A percentile compares a stretch with the other conserved stretches of the same genome.
Conservation (phyloP, 2,113 vertebrate species). For the Dissostichus mawsoni region DNA sequence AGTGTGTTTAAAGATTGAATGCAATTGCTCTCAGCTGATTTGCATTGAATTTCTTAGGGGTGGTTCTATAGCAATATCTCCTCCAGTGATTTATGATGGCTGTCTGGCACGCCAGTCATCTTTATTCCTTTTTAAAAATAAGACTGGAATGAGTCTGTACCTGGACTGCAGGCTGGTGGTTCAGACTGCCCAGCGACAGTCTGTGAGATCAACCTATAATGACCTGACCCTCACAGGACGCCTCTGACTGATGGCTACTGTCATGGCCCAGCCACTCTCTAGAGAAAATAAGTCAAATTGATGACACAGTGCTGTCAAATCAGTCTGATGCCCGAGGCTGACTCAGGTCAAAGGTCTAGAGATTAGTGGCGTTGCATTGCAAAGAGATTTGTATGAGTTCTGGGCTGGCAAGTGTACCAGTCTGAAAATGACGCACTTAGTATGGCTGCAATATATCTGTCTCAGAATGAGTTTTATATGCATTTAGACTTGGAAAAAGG, state of each 20-base stretch:
- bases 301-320: conserved; percentile 30
- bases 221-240: conserved; percentile 15
- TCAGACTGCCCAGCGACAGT: conserved; percentile 52
- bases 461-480: conserved; percentile 3
- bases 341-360: conserved; percentile 20
- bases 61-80: background rate
- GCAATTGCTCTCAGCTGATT: conserved; percentile 18
- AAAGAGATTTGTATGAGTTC: conserved; percentile 17
- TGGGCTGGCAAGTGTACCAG: background rate
- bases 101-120: conserved; percentile 20
- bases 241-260: conserved; percentile 44
- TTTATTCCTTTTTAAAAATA: conserved; percentile 21
- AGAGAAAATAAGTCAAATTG: conserved; percentile 33
- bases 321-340: conserved; percentile 1
- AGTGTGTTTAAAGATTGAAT: conserved; percentile 8
- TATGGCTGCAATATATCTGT: background rate
- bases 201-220: conserved; percentile 16
- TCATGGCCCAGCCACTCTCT: conserved; percentile 18
- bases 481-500: background rate
- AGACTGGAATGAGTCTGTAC: background rate
- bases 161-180: background rate
- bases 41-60: conserved; percentile 4
- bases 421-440: background rate
- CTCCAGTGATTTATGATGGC: conserved; percentile 38
- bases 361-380: conserved; percentile 3